Evolutionary conservation across 2,113 vertebrate species (phyloP).

Genomic region (Silurus asotus): DNA sequence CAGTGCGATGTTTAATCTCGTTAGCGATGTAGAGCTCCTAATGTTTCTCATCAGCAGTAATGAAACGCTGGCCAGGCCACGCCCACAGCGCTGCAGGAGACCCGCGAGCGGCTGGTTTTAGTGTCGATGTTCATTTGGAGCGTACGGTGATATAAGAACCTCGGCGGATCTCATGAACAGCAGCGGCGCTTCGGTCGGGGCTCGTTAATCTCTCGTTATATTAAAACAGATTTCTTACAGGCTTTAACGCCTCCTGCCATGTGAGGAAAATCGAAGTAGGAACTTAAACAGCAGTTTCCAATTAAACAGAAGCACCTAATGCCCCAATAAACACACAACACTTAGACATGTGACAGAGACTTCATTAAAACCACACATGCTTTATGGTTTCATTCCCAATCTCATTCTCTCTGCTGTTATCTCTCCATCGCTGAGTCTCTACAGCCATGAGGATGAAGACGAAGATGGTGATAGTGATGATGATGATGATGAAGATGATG

Average conservation of each 20-base stretch:
- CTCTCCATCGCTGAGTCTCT: conserved; percentile 23
- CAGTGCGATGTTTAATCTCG: too few relatives aligned
- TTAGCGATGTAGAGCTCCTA: too few relatives aligned
- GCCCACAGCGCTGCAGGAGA: too few relatives aligned
- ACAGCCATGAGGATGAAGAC: neutral
- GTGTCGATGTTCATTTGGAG: neutral
- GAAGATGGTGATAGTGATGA: neutral
- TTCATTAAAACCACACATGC: conserved; percentile 40
- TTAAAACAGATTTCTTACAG: neutral
- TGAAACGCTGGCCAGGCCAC: too few relatives aligned
- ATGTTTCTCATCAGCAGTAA: too few relatives aligned
- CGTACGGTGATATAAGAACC: neutral
- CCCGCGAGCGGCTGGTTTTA: too few relatives aligned
- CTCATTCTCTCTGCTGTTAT: conserved; percentile 32
- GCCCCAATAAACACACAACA: conserved; percentile 34
- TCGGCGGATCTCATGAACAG: conserved; percentile 25
- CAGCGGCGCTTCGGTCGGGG: neutral
- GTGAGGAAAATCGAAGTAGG: neutral
- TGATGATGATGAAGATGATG: neutral
- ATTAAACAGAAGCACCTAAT: conserved; percentile 33
- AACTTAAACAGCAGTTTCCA: conserved; percentile 31
- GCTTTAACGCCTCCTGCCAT: neutral
- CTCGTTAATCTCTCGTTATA: conserved; percentile 22
- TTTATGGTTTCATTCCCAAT: conserved; percentile 18
- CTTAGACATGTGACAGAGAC: conserved; percentile 29